Evolutionary conservation across 2,888 invertebrate genomes (phyloP).

Genomic region (Adelphocoris suturalis): DNA sequence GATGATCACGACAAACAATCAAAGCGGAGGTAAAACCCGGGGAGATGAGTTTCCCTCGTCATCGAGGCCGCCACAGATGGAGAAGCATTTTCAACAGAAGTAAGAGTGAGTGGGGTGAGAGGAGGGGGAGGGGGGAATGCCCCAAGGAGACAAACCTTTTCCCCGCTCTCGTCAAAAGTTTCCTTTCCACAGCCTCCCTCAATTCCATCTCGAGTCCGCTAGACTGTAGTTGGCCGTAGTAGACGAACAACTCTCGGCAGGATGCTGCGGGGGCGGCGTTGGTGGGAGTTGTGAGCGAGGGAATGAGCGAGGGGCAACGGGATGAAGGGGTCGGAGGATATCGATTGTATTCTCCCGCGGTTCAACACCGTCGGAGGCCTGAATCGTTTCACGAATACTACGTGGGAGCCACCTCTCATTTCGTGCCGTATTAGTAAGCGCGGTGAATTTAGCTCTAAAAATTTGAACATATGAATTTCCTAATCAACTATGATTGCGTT

Average conservation of each 20-base stretch:
- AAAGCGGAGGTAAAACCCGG: no score
- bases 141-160: slow-evolving; percentile 45
- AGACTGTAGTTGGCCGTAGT: slow-evolving; percentile 5
- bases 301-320: not conserved
- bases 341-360: slow-evolving; percentile 53
- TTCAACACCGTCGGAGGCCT: slow-evolving; percentile 46
- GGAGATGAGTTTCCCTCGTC: no score
- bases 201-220: not conserved
- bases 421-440: no score
- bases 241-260: slow-evolving; percentile 45
- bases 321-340: slow-evolving; percentile 5
- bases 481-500: no score
- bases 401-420: slow-evolving; percentile 22
- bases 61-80: not conserved
- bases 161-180: slow-evolving; percentile 43
- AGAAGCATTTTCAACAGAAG: not conserved
- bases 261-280: no score
- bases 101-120: no score
- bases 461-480: no score
- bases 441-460: no score
- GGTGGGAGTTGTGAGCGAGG: not conserved
- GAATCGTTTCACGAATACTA: slow-evolving; percentile 52
- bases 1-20: no score
- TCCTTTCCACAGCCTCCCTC: slow-evolving; percentile 1
- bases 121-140: slow-evolving; percentile 2